Percentiles rank a stretch among this genome's conserved stretches.
phyloP scores from a whole-genome alignment of 2,113 vertebrate species.

The Numenius arquata region DNA sequence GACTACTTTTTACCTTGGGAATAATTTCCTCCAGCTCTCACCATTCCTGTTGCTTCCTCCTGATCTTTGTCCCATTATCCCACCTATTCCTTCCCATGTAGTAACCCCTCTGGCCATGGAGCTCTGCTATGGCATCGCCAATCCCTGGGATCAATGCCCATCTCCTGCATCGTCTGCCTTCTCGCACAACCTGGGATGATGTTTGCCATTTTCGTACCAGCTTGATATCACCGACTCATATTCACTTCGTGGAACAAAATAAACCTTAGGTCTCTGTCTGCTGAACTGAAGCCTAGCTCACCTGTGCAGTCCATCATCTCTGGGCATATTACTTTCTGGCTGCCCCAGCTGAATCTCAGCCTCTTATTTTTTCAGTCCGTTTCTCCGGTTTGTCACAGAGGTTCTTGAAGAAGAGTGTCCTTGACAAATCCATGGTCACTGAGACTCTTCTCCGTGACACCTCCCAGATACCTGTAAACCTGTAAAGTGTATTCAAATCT shows the following conservation, averaged over 20 bases:
- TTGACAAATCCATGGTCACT: background rate
- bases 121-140: background rate
- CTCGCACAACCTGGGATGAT: background rate
- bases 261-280: background rate
- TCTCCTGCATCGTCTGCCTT: background rate
- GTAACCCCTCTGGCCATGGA: background rate
- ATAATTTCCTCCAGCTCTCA: background rate
- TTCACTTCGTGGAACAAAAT: background rate
- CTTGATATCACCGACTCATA: background rate
- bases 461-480: background rate
- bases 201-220: background rate
- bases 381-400: background rate
- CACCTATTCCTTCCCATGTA: background rate
- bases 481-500: background rate
- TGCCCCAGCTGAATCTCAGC: background rate
- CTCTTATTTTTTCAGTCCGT: background rate
- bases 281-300: background rate
- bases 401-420: background rate
- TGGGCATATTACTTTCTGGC: background rate
- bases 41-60: background rate
- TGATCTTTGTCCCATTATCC: background rate
- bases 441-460: background rate
- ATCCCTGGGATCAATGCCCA: background rate
- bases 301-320: background rate
- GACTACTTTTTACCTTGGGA: background rate